Base-by-base conservation (phyloP, 2,888 invertebrate species). In the Philopedon plagiatum region DNA sequence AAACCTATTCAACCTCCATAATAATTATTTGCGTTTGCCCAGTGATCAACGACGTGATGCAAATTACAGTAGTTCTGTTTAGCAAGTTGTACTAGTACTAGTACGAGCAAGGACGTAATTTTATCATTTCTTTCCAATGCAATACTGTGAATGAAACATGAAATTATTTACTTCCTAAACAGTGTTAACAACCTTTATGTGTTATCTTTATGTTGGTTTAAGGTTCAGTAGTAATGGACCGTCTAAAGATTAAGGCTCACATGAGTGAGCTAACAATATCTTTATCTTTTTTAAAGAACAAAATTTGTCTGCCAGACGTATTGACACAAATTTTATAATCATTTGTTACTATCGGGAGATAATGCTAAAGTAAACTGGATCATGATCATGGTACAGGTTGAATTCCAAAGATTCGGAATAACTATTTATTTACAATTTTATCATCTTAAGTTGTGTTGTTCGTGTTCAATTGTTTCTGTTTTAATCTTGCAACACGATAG, bases 131-230 rank as follows among this genome's bases (percentile, higher is more conserved):
- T 37, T 37, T 37, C 37, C 37, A 7, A 26, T 26, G 7, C 3
- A 26, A n/a, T n/a, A n/a, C n/a, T n/a, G 26, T 26, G 7, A 26
- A 26, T 26, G 26, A 26, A 26, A 7, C 26, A 26, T 26, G 26
- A 26, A 44, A 44, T 18, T 8, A 18, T 5, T 9, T 11, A 26
- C 26, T 49, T 49, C 13, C 26, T 26, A 5, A 26, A 49, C 26
- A 26, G 13, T 26, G 46, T 23, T 3, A 49, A 49, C 1, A 49
- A 26, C 46, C 46, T 49, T 26, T n/a, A 19, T 26, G 13, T 13
- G 49, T 26, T 49, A 49, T 49, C 49, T 7, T 26, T 49, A 49
- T 49, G 23, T 49, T 49, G 26, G 49, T n/a, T 19, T 23, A 23
- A 49, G n/a, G 46, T 46, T 46, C 46, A 46, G 3, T 15, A 5